A percentile compares a stretch with the other conserved stretches of the same genome.
Evolutionary conservation across 2,113 vertebrate species (phyloP).

Genomic region (Pteruthius melanotis): DNA sequence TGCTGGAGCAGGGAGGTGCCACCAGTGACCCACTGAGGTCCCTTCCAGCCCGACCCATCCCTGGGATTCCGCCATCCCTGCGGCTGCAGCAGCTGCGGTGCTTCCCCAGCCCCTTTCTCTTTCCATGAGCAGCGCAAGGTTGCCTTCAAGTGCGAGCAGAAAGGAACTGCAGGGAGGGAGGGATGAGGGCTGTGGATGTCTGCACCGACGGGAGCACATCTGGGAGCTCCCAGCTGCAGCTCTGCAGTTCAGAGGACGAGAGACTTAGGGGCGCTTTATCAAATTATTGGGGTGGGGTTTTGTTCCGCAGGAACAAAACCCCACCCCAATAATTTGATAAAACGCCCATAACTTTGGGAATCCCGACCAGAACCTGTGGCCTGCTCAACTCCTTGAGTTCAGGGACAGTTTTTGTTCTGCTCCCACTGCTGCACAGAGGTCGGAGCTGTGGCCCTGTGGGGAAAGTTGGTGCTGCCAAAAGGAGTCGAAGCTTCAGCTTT

Average conservation of each 20-base stretch:
- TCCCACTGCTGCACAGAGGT: neutral
- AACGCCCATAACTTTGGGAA: neutral
- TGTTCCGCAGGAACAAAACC: neutral
- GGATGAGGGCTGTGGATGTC: neutral
- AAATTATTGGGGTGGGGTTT: too few species aligned
- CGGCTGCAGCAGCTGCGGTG: neutral
- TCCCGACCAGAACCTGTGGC: neutral
- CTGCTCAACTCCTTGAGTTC: neutral
- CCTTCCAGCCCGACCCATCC: rapidly evolving
- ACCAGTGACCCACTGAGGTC: neutral
- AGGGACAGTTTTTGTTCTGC: neutral
- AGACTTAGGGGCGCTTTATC: too few species aligned
- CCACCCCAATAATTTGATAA: neutral
- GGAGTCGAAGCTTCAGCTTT: rapidly evolving
- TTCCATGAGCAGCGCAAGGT: slow-evolving; percentile 40
- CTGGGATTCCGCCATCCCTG: neutral
- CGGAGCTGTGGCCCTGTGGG: neutral
- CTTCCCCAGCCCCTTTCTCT: neutral
- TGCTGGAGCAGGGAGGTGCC: neutral
- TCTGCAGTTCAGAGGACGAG: neutral
- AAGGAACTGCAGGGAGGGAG: slow-evolving; percentile 62
- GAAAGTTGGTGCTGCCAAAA: neutral
- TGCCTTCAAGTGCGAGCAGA: slow-evolving; percentile 67
- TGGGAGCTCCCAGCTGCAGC: neutral
- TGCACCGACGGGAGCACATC: too few species aligned